phyloP scores from a whole-genome alignment of 2,888 invertebrate species.

The Rhorus exstirpatorius region DNA sequence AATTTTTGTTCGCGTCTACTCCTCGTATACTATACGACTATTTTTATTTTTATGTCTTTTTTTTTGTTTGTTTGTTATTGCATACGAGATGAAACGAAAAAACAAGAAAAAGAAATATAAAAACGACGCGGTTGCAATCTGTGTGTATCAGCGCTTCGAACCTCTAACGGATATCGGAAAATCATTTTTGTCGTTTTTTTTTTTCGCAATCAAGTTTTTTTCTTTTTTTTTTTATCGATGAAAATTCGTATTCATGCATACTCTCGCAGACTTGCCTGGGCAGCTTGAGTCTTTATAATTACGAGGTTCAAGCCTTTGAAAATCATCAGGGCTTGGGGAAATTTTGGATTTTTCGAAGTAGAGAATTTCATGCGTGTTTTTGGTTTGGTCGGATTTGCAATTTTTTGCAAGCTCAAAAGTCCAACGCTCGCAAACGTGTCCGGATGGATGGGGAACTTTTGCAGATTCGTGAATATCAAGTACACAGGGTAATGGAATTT shows the following conservation, averaged over 20 bases:
- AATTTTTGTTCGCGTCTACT: constrained; percentile 27
- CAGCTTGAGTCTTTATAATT: too few species aligned
- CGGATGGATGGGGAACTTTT: too few species aligned
- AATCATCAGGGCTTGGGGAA: too few species aligned
- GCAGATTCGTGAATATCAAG: not conserved
- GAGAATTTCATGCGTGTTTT: too few species aligned
- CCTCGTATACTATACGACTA: constrained; percentile 9
- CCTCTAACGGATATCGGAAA: constrained; percentile 36
- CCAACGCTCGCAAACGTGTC: too few species aligned
- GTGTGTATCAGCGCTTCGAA: constrained; percentile 22
- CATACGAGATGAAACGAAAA: constrained; percentile 27
- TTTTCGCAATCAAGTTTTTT: constrained; percentile 3
- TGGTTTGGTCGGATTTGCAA: too few species aligned
- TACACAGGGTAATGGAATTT: not conserved
- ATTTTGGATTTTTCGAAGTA: too few species aligned
- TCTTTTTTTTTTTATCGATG: not conserved
- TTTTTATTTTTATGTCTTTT: constrained; percentile 30
- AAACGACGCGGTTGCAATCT: constrained; percentile 33
- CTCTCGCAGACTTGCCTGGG: not conserved
- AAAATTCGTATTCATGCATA: not conserved
- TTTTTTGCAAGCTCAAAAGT: too few species aligned
- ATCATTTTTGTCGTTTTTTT: constrained; percentile 16
- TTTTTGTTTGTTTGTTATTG: constrained; percentile 3
- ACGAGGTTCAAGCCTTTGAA: too few species aligned
- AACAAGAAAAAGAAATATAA: constrained; percentile 30